Evolutionary conservation across 2,797 vertebrate genomes (phyloP).

Genomic region (Arnoldichthys spilopterus): DNA sequence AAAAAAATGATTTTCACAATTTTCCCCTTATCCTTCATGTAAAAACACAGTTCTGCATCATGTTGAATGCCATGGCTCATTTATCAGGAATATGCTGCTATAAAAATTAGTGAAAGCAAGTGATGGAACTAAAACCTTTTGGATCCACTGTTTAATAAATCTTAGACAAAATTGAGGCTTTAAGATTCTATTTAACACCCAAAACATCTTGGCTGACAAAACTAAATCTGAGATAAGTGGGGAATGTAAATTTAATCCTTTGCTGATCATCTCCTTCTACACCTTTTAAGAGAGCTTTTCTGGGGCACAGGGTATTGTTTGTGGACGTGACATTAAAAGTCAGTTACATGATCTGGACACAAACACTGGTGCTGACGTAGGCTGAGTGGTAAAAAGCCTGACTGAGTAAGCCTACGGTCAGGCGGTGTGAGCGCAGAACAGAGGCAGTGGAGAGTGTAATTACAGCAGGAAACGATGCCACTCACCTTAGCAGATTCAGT

Average conservation of each 20-base stretch:
- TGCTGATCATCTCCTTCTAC: not conserved
- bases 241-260: not conserved
- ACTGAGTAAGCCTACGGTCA: not conserved
- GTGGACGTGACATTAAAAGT: slow-evolving; percentile 18
- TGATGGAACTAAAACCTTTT: too few species aligned
- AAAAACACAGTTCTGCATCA: too few species aligned
- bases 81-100: too few species aligned
- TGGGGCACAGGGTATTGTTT: slow-evolving; percentile 1
- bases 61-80: too few species aligned
- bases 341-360: slow-evolving; percentile 30
- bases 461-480: slow-evolving; percentile 14
- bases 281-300: slow-evolving; percentile 18
- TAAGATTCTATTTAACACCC: not conserved
- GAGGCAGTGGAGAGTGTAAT: slow-evolving; percentile 28
- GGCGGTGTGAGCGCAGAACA: not conserved
- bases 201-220: not conserved
- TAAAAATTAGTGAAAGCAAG: too few species aligned
- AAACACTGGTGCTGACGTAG: slow-evolving; percentile 10
- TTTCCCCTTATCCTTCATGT: too few species aligned
- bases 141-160: too few species aligned
- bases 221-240: not conserved
- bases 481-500: slow-evolving; percentile 84
- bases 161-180: too few species aligned
- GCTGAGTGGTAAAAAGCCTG: not conserved
- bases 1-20: too few species aligned